Evolutionary conservation across 37 sponge, comb jelly and placozoan species (phyloP).

Genomic region (Agelas oroides): DNA sequence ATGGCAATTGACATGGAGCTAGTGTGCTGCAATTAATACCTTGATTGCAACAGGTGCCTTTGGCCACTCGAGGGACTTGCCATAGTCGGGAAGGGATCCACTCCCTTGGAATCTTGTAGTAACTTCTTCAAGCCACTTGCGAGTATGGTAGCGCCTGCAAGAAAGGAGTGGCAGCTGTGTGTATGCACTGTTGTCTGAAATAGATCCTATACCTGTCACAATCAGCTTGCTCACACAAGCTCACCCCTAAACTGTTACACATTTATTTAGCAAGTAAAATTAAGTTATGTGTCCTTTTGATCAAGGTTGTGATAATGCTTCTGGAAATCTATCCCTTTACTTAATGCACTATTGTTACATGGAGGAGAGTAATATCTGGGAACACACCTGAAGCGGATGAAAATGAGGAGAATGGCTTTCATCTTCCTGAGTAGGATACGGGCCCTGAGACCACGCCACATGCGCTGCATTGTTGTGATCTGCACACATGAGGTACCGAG

Average conservation of each 20-base stretch:
- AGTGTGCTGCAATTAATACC: constrained; percentile 6
- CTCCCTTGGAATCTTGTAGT: constrained; percentile 42
- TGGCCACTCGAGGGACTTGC: constrained; percentile 52
- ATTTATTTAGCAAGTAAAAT: too few relatives aligned
- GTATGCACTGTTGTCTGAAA: too few relatives aligned
- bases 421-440: constrained; percentile 12
- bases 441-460: constrained; percentile 21
- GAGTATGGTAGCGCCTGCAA: constrained; percentile 30
- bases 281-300: too few relatives aligned
- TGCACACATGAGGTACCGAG: neutral
- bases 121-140: constrained; percentile 53
- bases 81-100: constrained; percentile 32
- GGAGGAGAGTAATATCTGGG: too few relatives aligned
- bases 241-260: too few relatives aligned
- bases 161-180: too few relatives aligned
- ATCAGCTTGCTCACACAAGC: too few relatives aligned
- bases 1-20: neutral
- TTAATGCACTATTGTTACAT: too few relatives aligned
- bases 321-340: too few relatives aligned
- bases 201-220: too few relatives aligned
- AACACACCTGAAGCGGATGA: constrained; percentile 36
- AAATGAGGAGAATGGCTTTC: constrained; percentile 1
- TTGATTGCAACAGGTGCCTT: constrained; percentile 47
- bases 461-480: constrained; percentile 15
- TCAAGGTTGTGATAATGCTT: neutral